A percentile compares a stretch with the other conserved stretches of the same genome.
These are phyloP conservation scores for Holacanthus passer DNA, from an alignment of 2,113 vertebrate species.

Conservation along the genomic window DNA sequence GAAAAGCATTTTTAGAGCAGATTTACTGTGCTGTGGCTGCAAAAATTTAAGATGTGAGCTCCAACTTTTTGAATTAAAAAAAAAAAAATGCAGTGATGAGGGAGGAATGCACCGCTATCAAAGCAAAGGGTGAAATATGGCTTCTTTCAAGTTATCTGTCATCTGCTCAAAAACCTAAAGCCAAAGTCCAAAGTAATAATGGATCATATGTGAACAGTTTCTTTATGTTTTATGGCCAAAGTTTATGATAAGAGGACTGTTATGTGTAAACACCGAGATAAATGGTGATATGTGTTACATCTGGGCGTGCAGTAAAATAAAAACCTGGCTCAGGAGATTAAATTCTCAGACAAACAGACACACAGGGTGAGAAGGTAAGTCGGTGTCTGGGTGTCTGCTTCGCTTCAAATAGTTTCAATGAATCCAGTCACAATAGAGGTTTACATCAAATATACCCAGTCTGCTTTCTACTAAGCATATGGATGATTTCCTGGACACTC, in stretches of 20 bases:
- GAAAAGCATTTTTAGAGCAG: neutral
- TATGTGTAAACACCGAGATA: conserved; percentile 72
- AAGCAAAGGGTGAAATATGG: conserved; percentile 2
- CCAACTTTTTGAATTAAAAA: conserved; percentile 18
- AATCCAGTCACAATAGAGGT: neutral
- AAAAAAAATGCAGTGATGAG: conserved; percentile 14
- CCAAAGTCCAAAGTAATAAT: conserved; percentile 53
- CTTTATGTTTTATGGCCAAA: conserved; percentile 48
- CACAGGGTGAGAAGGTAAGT: conserved; percentile 21
- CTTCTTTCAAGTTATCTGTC: conserved; percentile 34
- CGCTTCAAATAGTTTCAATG: neutral
- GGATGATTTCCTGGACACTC: neutral
- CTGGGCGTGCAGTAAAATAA: conserved; percentile 51
- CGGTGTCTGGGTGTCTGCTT: conserved; percentile 8
- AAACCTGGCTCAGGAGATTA: conserved; percentile 45
- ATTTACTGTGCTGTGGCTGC: neutral
- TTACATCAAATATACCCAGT: neutral
- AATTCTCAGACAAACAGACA: conserved; percentile 33
- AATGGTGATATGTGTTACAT: conserved; percentile 63
- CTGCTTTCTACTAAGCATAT: neutral
- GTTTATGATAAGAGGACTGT: conserved; percentile 66
- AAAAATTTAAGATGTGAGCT: neutral
- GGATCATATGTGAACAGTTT: conserved; percentile 53
- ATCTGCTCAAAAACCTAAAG: conserved; percentile 26
- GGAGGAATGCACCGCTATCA: conserved; percentile 23